These are phyloP conservation scores for Nycteola revayana DNA, from an alignment of 2,888 invertebrate genomes.

Conservation along the genomic window DNA sequence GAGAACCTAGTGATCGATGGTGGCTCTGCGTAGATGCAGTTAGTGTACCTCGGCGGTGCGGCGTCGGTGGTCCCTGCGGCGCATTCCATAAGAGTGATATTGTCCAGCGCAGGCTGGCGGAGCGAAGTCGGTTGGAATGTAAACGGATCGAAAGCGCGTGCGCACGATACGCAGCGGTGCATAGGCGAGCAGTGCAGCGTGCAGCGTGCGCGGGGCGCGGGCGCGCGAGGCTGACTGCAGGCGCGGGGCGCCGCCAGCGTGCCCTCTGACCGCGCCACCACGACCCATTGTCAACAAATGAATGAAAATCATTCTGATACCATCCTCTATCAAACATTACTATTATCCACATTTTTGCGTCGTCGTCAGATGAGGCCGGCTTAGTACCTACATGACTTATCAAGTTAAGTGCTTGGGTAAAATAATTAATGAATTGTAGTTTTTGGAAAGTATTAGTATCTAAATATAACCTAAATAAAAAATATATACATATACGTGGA, in stretches of 20 bases:
- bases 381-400: too few relatives aligned
- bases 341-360: too few relatives aligned
- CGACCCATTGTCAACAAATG: slow-evolving; percentile 71
- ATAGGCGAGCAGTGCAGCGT: slow-evolving; percentile 46
- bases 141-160: slow-evolving; percentile 38
- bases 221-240: slow-evolving; percentile 50
- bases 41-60: slow-evolving; percentile 13
- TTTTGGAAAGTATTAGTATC: too few relatives aligned
- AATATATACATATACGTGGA: too few relatives aligned
- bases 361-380: too few relatives aligned
- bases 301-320: slow-evolving; percentile 66
- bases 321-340: neutral
- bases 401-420: too few relatives aligned
- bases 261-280: slow-evolving; percentile 60
- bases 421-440: too few relatives aligned
- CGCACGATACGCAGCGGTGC: slow-evolving; percentile 36
- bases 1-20: slow-evolving; percentile 36
- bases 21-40: slow-evolving; percentile 32
- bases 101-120: slow-evolving; percentile 9
- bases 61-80: slow-evolving; percentile 16
- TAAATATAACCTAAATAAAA: too few relatives aligned
- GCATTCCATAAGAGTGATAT: slow-evolving; percentile 20
- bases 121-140: slow-evolving; percentile 29
- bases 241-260: slow-evolving; percentile 53
- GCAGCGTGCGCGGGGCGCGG: slow-evolving; percentile 61